Base-by-base conservation (phyloP, 1,140 invertebrate species). In the Mactra quadrangularis region DNA sequence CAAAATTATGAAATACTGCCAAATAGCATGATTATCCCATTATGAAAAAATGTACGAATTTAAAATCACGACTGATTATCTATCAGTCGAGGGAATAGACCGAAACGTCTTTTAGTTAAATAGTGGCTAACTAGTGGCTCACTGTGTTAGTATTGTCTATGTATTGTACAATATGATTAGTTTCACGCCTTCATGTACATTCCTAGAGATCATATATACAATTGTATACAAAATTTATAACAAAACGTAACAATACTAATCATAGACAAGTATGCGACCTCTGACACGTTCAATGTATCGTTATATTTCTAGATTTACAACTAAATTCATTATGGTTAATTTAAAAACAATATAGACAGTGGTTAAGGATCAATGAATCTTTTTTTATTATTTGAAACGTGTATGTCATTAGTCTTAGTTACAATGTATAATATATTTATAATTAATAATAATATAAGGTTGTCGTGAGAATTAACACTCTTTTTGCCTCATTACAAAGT, bases 171-270 rank as follows among this genome's bases (percentile, higher is more conserved):
- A 62, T 27, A 33, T 68, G 38, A 31, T 66, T 38, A 45, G 60
- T 78, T 68, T 78, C 52, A 78, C 76, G 52, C 76, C 76, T 68
- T 19, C 27, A 22, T 55, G 13, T 55, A 68, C 60, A 78, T 78
- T 55, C 76, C 76, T 50, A 3, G 7, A 11, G 31, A 38, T 66
- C 47, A 66, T 3, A 15, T 55, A 27, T 47, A 72, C 50, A 52
- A 55, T 72, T 31, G 70, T 41, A 71, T 19, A 52, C 66, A n/a
- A n/a, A n/a, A n/a, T n/a, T n/a, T n/a, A 41, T 15, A 41, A 41
- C 38, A 41, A 41, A 41, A 41, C 15, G 15, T 15, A 41, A 41
- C 38, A 68, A 68, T 50, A 31, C 22, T 27, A 22, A 17, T 15
- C 6, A 25, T 31, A 50, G 27, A 68, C 38, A 68, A 68, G 47